phyloP scores from a whole-genome alignment of 1,140 invertebrate genomes.

The Eumaeus atala region DNA sequence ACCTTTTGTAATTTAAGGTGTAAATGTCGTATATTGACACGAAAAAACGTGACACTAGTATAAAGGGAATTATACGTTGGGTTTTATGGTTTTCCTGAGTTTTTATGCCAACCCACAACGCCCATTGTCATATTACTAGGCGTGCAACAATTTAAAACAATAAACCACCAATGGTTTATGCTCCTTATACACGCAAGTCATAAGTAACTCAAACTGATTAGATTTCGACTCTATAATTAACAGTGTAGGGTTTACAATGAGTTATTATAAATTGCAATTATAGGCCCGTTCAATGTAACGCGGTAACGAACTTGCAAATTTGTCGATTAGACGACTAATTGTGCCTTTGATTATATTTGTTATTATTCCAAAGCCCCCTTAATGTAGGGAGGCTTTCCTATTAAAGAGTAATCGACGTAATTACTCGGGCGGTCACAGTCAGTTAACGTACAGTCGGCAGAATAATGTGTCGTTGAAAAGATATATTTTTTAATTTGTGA shows the following conservation, averaged over 20 bases:
- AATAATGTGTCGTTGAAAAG: no score
- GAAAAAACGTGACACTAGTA: constrained; percentile 1
- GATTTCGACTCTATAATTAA: constrained; percentile 23
- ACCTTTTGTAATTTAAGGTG: background rate
- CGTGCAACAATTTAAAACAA: constrained; percentile 67
- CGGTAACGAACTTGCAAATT: constrained; percentile 41
- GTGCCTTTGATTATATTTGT: constrained; percentile 34
- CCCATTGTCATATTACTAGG: constrained; percentile 57
- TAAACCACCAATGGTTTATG: constrained; percentile 65
- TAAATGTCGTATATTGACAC: background rate
- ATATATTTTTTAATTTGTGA: no score
- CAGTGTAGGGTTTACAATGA: constrained; percentile 7
- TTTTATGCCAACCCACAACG: constrained; percentile 33
- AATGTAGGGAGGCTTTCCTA: constrained; percentile 6
- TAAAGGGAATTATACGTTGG: background rate
- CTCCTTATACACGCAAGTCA: constrained; percentile 45
- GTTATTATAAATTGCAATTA: constrained; percentile 1
- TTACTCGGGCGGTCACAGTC: constrained; percentile 3
- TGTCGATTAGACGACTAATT: constrained; percentile 34
- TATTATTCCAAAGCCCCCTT: constrained; percentile 20
- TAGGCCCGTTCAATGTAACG: constrained; percentile 27
- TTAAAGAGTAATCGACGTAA: constrained; percentile 4
- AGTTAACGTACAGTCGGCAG: background rate
- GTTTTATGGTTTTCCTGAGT: constrained; percentile 6
- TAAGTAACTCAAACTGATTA: constrained; percentile 15